Conservation (phyloP, 92 coral and sea anemone species). For the Phenganax subtilis region DNA sequence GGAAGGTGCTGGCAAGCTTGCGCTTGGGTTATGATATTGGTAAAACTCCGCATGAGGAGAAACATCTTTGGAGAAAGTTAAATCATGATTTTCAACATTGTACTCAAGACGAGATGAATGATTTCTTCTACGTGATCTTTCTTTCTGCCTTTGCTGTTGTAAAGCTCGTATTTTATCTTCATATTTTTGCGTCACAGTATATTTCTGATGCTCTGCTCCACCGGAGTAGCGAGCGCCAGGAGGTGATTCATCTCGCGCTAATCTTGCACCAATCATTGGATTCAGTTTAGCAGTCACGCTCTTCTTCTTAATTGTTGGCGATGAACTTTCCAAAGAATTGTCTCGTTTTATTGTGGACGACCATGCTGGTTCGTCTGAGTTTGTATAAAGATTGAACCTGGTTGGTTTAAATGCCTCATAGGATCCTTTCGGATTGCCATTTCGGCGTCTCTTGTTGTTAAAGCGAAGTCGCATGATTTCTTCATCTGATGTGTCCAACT, state of each 20-base stretch:
- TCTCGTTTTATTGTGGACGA: neutral
- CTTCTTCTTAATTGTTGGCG: conserved; percentile 28
- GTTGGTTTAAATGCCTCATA: conserved; percentile 45
- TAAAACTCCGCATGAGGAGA: neutral
- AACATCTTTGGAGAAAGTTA: neutral
- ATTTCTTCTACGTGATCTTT: conserved; percentile 35
- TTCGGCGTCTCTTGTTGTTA: conserved; percentile 25
- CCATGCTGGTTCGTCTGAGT: conserved; percentile 24
- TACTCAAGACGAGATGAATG: conserved; percentile 30
- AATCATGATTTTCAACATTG: conserved; percentile 7
- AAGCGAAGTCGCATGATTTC: conserved; percentile 38
- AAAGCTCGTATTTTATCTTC: conserved; percentile 38
- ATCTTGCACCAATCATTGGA: conserved; percentile 37
- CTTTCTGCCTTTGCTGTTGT: conserved; percentile 33
- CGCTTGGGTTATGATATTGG: neutral
- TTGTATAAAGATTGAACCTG: conserved; percentile 25
- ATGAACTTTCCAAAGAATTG: conserved; percentile 14
- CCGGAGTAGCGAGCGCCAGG: conserved; percentile 3
- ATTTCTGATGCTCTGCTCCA: conserved; percentile 1
- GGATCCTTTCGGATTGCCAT: conserved; percentile 18
- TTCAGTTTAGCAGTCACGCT: conserved; percentile 29
- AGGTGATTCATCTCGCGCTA: conserved; percentile 30
- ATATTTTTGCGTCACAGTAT: conserved; percentile 23
- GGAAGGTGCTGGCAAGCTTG: conserved; percentile 9
- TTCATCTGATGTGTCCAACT: conserved; percentile 6